These are phyloP conservation scores for Parazoanthus darwini DNA, from an alignment of 92 coral and sea anemone species.

Conservation along the genomic window DNA sequence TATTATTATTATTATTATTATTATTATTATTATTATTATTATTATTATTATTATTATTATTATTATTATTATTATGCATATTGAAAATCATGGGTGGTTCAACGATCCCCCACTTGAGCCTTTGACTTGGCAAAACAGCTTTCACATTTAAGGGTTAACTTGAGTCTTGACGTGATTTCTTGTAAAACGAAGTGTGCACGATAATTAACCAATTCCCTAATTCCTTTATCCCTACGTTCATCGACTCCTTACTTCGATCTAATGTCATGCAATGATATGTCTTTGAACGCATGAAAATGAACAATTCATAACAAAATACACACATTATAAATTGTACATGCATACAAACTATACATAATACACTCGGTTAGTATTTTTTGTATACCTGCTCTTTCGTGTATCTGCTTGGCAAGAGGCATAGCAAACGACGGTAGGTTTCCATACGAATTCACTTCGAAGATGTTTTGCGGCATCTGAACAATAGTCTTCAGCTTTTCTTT, in stretches of 20 bases:
- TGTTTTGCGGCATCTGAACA: conserved; percentile 23
- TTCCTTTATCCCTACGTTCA: background rate
- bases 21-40: too few relatives aligned
- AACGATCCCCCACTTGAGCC: too few relatives aligned
- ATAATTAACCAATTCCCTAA: background rate
- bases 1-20: too few relatives aligned
- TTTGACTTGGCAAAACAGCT: too few relatives aligned
- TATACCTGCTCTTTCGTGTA: conserved; percentile 38
- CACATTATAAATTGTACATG: background rate
- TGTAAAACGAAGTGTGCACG: background rate
- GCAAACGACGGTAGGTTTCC: conserved; percentile 30
- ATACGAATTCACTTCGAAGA: conserved; percentile 39
- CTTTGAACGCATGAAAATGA: background rate
- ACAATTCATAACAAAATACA: background rate
- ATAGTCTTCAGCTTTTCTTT: conserved; percentile 38
- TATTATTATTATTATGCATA: too few relatives aligned
- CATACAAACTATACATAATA: background rate
- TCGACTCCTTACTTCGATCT: background rate
- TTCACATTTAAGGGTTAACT: too few relatives aligned
- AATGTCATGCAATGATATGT: too few relatives aligned
- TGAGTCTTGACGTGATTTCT: too few relatives aligned
- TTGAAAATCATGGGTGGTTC: too few relatives aligned
- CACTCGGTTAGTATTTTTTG: background rate
- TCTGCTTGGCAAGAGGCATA: conserved; percentile 41
- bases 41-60: too few relatives aligned